Base-by-base conservation (phyloP, 2,888 invertebrate genomes). In the Epistrophella euchroma region DNA sequence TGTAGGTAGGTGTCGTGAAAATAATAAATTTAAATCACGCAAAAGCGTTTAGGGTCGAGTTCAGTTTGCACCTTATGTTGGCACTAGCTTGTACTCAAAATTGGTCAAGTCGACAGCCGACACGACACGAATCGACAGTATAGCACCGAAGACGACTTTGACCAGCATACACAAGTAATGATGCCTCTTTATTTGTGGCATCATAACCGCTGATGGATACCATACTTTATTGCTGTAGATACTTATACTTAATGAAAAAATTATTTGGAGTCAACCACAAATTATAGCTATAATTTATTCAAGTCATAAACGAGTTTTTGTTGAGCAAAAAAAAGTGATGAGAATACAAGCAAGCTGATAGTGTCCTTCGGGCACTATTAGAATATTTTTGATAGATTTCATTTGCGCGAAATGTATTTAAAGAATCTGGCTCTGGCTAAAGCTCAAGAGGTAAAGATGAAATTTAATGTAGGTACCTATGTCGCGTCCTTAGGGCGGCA, bases 11-110 rank as follows among this genome's bases (percentile, higher is more conserved):
- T 50, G 15, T 47, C 28, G 15, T 50, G 43, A 60, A 73, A 62
- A 78, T 78, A 64, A 68, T 68, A 68, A 68, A 83, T 74, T 83
- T 78, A 70, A 78, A 83, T 74, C 83, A 83, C 83, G 78, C 83
- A 68, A 70, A 74, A 83, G 28, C 56, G 56, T 78, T 83, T 74
- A 78, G 62, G 56, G 32, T 62, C 40, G 28, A 62, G 17, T n/a
- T 17, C 17, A 56, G 40, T 6, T 43, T 62, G 64, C n/a, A 45
- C 17, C 45, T 64, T 35, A 50, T 68, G 66, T 37, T 47, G 22
- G 50, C 45, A 45, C n/a, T 64, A 32, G 19, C 28, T 64, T 64
- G 4, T 28, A 17, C 32, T 6, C 47, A 10, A 64, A 47, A 32
- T 47, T 66, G 66, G 66, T 47, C 66, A 66, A 47, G 66, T 45